Evolutionary conservation across 2,888 invertebrate genomes (phyloP).

Genomic region (Micropterix aruncella): DNA sequence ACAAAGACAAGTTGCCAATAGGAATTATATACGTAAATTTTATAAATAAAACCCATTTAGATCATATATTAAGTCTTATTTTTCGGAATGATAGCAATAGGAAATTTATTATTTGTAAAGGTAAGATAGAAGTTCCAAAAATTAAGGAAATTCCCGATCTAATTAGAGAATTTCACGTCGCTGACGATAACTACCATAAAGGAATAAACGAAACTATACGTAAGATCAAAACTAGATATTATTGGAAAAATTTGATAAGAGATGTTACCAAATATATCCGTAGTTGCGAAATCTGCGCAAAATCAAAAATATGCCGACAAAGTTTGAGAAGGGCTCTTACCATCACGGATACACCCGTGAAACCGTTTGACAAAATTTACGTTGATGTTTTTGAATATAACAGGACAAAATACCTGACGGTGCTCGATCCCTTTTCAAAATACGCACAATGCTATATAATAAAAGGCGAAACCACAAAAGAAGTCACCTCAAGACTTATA

Average conservation of each 20-base stretch:
- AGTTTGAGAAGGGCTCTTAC: neutral
- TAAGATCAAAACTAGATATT: neutral
- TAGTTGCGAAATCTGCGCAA: neutral
- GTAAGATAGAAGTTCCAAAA: neutral
- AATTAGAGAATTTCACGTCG: neutral
- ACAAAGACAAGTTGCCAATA: neutral
- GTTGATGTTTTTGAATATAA: neutral
- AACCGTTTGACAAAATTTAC: neutral
- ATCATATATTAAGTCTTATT: neutral
- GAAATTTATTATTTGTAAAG: neutral
- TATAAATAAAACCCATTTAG: neutral
- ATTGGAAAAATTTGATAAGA: neutral
- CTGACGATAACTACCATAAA: neutral
- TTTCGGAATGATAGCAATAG: neutral
- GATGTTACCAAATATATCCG: neutral
- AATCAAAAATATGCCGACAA: neutral
- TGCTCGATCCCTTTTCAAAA: conserved; percentile 1
- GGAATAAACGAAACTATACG: neutral
- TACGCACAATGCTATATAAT: neutral
- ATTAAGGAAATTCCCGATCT: no score
- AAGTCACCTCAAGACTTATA: neutral
- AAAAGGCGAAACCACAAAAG: neutral
- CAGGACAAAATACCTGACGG: neutral
- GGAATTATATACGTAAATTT: neutral
- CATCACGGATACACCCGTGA: neutral